Percentiles rank a stretch among this genome's conserved stretches.
These are phyloP conservation scores for Collichthys lucidus DNA, from an alignment of 2,113 vertebrate species.

Conservation along the genomic window DNA sequence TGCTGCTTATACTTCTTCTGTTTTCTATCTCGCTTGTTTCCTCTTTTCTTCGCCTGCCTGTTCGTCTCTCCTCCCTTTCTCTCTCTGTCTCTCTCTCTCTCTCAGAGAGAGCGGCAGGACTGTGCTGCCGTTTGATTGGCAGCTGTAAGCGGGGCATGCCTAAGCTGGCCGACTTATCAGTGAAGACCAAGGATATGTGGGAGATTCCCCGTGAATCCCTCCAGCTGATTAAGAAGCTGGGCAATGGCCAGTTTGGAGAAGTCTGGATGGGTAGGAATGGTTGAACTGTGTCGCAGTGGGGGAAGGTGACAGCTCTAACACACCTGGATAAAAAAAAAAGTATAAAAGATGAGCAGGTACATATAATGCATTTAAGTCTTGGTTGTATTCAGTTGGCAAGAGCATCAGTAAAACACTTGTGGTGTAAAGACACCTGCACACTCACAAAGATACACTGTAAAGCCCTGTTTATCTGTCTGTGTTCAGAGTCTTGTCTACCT, in stretches of 20 bases:
- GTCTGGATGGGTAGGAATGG: constrained; percentile 92
- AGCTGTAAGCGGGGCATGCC: constrained; percentile 92
- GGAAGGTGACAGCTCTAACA: constrained; percentile 50
- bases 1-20: constrained; percentile 33
- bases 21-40: constrained; percentile 33
- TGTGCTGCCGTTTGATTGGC: constrained; percentile 92
- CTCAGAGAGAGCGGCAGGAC: constrained; percentile 90
- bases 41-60: constrained; percentile 35
- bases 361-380: constrained; percentile 5
- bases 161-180: constrained; percentile 92
- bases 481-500: constrained; percentile 26
- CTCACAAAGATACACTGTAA: constrained; percentile 25
- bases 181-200: constrained; percentile 97
- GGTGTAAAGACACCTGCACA: constrained; percentile 17
- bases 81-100: background rate
- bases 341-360: constrained; percentile 23
- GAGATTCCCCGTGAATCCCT: constrained; percentile 94
- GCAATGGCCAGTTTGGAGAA: constrained; percentile 96
- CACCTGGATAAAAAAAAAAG: constrained; percentile 55
- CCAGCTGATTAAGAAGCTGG: constrained; percentile 93
- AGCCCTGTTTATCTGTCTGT: constrained; percentile 28
- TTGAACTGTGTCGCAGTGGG: constrained; percentile 36
- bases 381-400: constrained; percentile 26
- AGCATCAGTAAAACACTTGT: constrained; percentile 38
- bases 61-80: constrained; percentile 50